Percentiles rank a stretch among this genome's conserved stretches.
Conservation (phyloP, 2,888 invertebrate species). For the Quadroppia sp. region DNA sequence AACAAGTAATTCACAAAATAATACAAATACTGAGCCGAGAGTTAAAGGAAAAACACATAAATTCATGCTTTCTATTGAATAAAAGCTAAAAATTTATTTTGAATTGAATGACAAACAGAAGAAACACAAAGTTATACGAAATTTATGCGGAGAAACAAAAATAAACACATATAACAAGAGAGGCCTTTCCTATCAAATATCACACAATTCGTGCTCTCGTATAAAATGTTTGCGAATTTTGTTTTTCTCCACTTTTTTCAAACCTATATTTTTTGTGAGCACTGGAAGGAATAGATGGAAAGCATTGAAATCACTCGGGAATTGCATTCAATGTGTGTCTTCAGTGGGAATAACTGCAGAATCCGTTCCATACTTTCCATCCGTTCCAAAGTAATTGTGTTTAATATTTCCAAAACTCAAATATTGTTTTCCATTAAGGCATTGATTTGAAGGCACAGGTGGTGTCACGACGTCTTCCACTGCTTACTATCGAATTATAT, state of each 20-base stretch:
- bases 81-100: conserved; percentile 20
- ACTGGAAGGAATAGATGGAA: neutral
- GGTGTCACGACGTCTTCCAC: conserved; percentile 28
- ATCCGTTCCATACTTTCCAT: conserved; percentile 15
- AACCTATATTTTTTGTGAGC: conserved; percentile 13
- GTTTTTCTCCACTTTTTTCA: conserved; percentile 30
- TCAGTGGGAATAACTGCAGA: conserved; percentile 3
- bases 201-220: conserved; percentile 22
- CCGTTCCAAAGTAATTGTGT: conserved; percentile 5
- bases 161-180: conserved; percentile 28
- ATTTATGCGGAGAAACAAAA: conserved; percentile 29
- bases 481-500: neutral
- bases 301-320: conserved; percentile 17
- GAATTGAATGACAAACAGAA: conserved; percentile 25
- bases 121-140: conserved; percentile 25
- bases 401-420: conserved; percentile 23
- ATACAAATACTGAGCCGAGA: neutral
- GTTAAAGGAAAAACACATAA: neutral
- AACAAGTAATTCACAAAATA: neutral
- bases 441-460: conserved; percentile 22
- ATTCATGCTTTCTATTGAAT: conserved; percentile 7
- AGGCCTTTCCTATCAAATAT: conserved; percentile 19
- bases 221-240: conserved; percentile 6
- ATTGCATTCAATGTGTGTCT: neutral
- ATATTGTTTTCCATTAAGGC: conserved; percentile 4